Base-by-base conservation (phyloP, 2,888 invertebrate species). In the Leucoma salicis region DNA sequence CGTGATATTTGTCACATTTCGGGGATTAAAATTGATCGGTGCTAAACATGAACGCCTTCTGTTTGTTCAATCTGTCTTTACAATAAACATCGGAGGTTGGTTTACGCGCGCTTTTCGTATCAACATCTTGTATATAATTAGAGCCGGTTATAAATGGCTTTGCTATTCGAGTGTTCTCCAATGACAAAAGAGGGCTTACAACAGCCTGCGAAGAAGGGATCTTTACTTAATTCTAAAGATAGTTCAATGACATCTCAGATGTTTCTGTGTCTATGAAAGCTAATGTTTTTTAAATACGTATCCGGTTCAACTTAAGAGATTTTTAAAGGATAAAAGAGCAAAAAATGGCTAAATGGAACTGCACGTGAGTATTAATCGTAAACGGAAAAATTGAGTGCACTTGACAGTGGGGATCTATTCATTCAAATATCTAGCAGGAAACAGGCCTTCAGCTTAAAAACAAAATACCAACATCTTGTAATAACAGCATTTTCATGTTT, bases 1-100 rank as follows among this genome's bases (percentile, higher is more conserved):
- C 89, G 89, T 89, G 89, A 86, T 83, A 79, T 83, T 87, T 83
- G 82, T 76, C 80, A 78, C 86, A 82, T 83, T 87, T 83, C 60
- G 70, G 67, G 78, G 89, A 88, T 89, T 86, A 88, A 77, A 80
- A 78, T 70, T 76, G 84, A 83, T 83, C 78, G 74, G 71, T 73
- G 70, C 71, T 68, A 78, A 80, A 78, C 78, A 69, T 54, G 70
- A 74, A 62, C 67, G 76, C 76, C 80, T 83, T 76, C 74, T 77
- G 82, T 81, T 82, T 85, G 82, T 80, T 69, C 77, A 78, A 74
- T 77, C 74, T 75, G 78, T 74, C 70, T 80, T 78, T 70, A 79
- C 75, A 81, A 79, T 85, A 84, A 82, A 82, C 79, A 80, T 71
- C 65, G 67, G 67, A 66, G 76, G 61, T 69, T 70, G 77, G 67